Percentiles rank a stretch among this genome's conserved stretches.
phyloP scores from a whole-genome alignment of 1,140 invertebrate species.

The Stegodyphus mimosarum region DNA sequence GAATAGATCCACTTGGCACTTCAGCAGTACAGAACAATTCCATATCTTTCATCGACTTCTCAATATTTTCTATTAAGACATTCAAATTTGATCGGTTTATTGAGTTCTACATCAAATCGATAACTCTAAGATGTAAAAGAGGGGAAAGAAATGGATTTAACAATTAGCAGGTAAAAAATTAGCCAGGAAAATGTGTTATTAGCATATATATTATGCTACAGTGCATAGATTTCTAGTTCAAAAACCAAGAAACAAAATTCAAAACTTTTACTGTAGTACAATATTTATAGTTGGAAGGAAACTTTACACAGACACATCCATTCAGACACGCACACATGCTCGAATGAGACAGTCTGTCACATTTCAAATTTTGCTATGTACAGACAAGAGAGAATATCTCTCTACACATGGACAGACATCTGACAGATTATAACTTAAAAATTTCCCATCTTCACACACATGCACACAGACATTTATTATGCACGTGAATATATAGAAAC shows the following conservation, averaged over 20 bases:
- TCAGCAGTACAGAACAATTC: conserved; percentile 51
- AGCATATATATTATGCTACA: conserved; percentile 33
- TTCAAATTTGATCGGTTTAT: conserved; percentile 57
- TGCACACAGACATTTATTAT: conserved; percentile 26
- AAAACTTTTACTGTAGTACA: conserved; percentile 32
- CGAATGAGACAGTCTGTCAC: conserved; percentile 21
- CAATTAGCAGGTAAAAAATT: conserved; percentile 37
- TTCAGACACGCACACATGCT: conserved; percentile 38
- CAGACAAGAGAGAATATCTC: conserved; percentile 42
- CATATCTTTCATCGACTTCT: conserved; percentile 24
- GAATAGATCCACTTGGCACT: conserved; percentile 60
- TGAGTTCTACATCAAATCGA: conserved; percentile 16
- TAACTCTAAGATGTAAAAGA: conserved; percentile 29
- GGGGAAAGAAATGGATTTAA: conserved; percentile 22
- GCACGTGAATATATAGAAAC: conserved; percentile 54
- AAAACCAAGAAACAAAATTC: conserved; percentile 44
- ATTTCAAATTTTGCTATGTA: conserved; percentile 51
- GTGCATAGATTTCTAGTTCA: conserved; percentile 44
- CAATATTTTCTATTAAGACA: conserved; percentile 48
- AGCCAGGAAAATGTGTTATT: conserved; percentile 48
- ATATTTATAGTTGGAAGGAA: conserved; percentile 42
- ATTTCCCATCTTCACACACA: not conserved
- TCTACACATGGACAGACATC: conserved; percentile 55
- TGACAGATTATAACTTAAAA: conserved; percentile 38
- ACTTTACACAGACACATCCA: conserved; percentile 41